Evolutionary conservation across 2,797 vertebrate species (phyloP), one percentile per base, ranked within the genome.

Genomic region (Halcyon leucocephala): DNA sequence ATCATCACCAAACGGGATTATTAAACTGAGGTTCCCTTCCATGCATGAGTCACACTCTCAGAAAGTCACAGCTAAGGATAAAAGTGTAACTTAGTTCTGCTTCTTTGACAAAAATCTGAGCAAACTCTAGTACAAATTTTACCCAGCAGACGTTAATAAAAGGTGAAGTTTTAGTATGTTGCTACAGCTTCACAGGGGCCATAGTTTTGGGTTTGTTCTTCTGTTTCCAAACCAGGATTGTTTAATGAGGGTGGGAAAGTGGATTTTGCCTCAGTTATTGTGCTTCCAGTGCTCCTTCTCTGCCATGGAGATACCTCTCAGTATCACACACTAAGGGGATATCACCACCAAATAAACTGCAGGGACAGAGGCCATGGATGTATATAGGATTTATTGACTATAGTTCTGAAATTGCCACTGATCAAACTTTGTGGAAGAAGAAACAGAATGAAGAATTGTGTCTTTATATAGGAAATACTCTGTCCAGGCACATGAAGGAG

Each of bases 21-120:
- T 77, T 87, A 83, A 94, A 41, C 35, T 39, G 14, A 55, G 89
- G 39, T 61, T 90, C 39, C 9, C n/a, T 64, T 46, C 62, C 55
- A 24, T 6, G 33, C 12, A 49, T 69, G 52, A 86, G 49, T 87
- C 64, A 87, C 7, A 3, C 22, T 84, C 64, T 61, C 49, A 69
- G 51, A 93, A 95, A 93, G 42, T 51, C 71, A 55, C 2, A 71
- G 81, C 78, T 87, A 89, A 97, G 69, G 60, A 92, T 42, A 61
- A 90, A 96, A 91, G 76, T n/a, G 37, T 29, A 94, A 67, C 65
- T 93, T 74, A 46, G 15, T 82, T 86, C 39, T 92, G 80, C 86
- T 95, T 28, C 76, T 65, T 71, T 11, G 0, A 74, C 93, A 95
- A 81, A 89, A 90, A 52, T 6, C 12, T 20, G 29, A 92, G 37